A percentile compares a stretch with the other conserved stretches of the same genome.
These are phyloP conservation scores for Grallaria varia DNA, from an alignment of 2,113 vertebrate species.

Conservation along the genomic window DNA sequence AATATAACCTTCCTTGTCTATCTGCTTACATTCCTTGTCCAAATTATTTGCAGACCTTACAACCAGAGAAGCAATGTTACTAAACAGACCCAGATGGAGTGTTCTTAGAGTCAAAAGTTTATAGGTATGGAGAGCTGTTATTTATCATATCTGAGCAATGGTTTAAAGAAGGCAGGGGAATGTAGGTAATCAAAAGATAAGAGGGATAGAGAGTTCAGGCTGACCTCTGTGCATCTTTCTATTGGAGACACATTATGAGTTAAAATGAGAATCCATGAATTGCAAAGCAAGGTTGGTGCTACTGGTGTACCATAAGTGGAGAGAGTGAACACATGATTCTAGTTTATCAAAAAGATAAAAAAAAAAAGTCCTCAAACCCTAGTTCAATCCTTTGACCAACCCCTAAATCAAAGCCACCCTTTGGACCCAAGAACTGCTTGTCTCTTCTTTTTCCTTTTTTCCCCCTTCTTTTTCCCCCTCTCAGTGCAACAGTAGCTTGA, in stretches of 20 bases:
- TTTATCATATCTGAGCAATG: slow-evolving; percentile 9
- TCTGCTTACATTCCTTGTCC: slow-evolving; percentile 29
- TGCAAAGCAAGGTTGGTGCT: neutral
- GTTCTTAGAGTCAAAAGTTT: slow-evolving; percentile 34
- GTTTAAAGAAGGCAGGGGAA: slow-evolving; percentile 11
- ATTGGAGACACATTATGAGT: neutral
- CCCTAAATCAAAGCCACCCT: neutral
- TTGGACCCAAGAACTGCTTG: neutral
- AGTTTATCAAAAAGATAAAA: neutral
- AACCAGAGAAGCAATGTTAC: slow-evolving; percentile 19
- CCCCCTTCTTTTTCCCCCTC: fast-evolving
- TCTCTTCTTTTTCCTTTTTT: too few relatives aligned
- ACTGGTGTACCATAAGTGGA: neutral
- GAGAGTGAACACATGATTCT: neutral
- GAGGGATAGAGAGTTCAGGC: neutral
- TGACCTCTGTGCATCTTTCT: neutral
- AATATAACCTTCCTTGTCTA: slow-evolving; percentile 13
- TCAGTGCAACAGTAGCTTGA: neutral
- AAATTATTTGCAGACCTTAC: slow-evolving; percentile 55
- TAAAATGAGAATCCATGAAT: neutral
- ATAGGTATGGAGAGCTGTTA: neutral
- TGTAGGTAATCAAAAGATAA: slow-evolving; percentile 32
- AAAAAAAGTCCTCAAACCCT: neutral
- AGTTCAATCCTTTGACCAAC: neutral
- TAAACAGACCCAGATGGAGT: slow-evolving; percentile 43